These are phyloP conservation scores for Morone chrysops DNA, from an alignment of 2,113 vertebrate genomes.

Conservation along the genomic window DNA sequence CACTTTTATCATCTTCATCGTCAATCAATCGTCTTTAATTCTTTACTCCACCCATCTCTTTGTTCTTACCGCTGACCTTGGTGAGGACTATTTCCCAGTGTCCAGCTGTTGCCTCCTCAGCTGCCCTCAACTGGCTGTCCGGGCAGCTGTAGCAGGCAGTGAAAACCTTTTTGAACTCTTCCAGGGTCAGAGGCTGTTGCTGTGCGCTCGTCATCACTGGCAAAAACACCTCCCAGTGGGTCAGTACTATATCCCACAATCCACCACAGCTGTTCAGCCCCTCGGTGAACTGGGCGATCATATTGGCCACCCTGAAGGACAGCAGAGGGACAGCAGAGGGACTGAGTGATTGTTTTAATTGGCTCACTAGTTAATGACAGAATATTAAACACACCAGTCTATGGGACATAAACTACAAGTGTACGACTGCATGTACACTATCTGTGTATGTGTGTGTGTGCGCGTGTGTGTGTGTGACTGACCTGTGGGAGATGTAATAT, in stretches of 20 bases:
- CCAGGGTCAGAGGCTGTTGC: constrained; percentile 44
- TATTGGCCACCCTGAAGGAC: constrained; percentile 69
- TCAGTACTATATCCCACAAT: constrained; percentile 72
- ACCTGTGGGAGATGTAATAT: constrained; percentile 79
- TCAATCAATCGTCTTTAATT: background rate
- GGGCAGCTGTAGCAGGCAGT: constrained; percentile 59
- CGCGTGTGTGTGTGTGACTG: background rate
- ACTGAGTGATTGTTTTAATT: background rate
- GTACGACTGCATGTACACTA: background rate
- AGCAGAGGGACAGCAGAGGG: background rate
- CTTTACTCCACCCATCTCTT: background rate
- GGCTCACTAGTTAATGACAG: background rate
- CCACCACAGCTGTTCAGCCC: constrained; percentile 79
- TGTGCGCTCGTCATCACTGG: constrained; percentile 69
- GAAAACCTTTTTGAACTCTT: constrained; percentile 71
- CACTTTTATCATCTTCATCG: background rate
- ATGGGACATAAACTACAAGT: background rate
- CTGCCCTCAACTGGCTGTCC: constrained; percentile 47
- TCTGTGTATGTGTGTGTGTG: background rate
- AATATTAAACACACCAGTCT: background rate
- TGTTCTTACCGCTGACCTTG: constrained; percentile 63
- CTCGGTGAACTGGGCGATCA: constrained; percentile 78
- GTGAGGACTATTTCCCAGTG: constrained; percentile 73
- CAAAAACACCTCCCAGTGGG: constrained; percentile 68
- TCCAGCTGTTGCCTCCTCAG: constrained; percentile 65